Base-by-base conservation (phyloP, 2,113 vertebrate species). In the Scomber scombrus region DNA sequence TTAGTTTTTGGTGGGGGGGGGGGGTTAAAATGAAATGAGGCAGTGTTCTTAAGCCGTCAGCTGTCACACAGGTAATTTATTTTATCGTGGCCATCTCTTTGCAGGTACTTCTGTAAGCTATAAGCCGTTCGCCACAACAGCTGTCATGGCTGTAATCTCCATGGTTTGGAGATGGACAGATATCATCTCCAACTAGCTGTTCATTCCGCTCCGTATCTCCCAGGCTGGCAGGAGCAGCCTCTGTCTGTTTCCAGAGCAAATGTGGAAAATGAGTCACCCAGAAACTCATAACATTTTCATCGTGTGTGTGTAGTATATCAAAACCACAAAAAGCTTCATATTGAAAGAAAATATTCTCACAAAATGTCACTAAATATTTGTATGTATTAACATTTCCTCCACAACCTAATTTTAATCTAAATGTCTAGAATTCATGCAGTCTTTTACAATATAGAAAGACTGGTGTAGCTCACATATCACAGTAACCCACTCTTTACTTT, bases 51-150 rank as follows among this genome's bases (percentile, higher is more conserved):
- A 92, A 92, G 79, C 91, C 84, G 78, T 90, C 88, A 90, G 88
- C 85, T 78, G 46, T 90, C 91, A 86, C 82, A 80, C 83, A 92
- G 87, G 92, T 95, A 92, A 95, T 95, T 95, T 95, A 94, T 93
- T 95, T 95, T 94, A 95, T 95, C 94, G 6, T 21, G 18, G 71
- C 83, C 85, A 94, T 95, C 94, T 90, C 84, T 88, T 86, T 71
- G 80, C 82, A 88, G 90, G 85, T 90, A 88, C 91, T 89, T 90
- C 84, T 90, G 87, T 92, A 94, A 94, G 93, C 91, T 87, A 65
- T 93, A 88, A 95, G 87, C 91, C 78, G 61, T 91, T 89, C 65
- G 68, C 92, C 83, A 91, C 88, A 92, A 91, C 91, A 93, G 88
- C 92, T 93, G 93, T 92, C 93, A 93, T 83, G 82, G 85, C 88